Conservation (phyloP, 2,113 vertebrate genomes). For the Ancistrus triradiatus region DNA sequence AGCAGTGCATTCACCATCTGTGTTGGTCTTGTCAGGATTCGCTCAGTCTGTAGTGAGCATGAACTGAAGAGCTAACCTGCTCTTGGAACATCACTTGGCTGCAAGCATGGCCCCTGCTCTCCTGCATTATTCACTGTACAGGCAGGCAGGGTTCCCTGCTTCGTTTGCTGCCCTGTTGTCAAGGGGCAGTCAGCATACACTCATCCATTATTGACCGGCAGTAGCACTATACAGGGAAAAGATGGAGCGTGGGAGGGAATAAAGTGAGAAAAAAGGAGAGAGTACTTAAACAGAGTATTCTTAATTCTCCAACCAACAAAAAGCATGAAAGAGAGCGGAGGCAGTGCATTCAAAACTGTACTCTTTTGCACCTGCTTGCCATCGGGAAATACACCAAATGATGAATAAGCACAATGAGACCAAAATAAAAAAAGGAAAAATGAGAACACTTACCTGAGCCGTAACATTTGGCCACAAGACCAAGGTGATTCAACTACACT, state of each 20-base stretch:
- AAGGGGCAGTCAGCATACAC: slow-evolving; percentile 64
- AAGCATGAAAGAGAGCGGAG: slow-evolving; percentile 21
- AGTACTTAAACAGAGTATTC: neutral
- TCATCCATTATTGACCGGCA: slow-evolving; percentile 68
- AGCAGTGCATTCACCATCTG: neutral
- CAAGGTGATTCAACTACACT: no score
- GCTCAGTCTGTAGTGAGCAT: slow-evolving; percentile 6
- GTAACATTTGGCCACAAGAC: slow-evolving; percentile 32
- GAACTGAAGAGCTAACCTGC: slow-evolving; percentile 30
- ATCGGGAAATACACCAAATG: slow-evolving; percentile 23
- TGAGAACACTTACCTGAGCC: slow-evolving; percentile 46
- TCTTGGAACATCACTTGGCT: slow-evolving; percentile 33
- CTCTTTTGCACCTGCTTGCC: slow-evolving; percentile 22
- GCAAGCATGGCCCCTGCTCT: slow-evolving; percentile 33
- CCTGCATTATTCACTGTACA: slow-evolving; percentile 67
- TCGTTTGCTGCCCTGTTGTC: slow-evolving; percentile 60
- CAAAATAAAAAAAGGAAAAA: slow-evolving; percentile 45
- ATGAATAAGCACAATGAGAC: slow-evolving; percentile 52
- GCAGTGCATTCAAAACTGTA: slow-evolving; percentile 19
- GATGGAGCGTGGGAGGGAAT: neutral
- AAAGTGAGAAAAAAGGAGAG: neutral
- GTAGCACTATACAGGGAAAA: slow-evolving; percentile 43
- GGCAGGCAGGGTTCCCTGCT: slow-evolving; percentile 56
- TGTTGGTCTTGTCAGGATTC: slow-evolving; percentile 27
- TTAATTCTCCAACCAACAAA: neutral